These are phyloP conservation scores for Metallyticus violacea DNA, from an alignment of 2,888 invertebrate genomes.

Conservation along the genomic window DNA sequence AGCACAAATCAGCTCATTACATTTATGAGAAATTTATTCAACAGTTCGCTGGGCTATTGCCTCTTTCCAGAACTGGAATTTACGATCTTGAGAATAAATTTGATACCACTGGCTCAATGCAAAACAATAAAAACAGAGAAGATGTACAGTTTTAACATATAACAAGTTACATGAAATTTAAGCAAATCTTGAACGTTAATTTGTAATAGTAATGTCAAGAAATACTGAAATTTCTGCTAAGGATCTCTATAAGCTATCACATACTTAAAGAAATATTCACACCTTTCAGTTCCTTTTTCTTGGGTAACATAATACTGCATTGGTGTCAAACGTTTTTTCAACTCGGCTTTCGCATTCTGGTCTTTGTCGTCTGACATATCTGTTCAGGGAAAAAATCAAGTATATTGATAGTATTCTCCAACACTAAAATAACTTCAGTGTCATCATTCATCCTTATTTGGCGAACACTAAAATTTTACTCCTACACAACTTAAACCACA, in stretches of 20 bases:
- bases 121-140: too few relatives aligned
- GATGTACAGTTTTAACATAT: too few relatives aligned
- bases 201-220: neutral
- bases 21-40: too few relatives aligned
- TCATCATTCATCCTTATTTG: neutral
- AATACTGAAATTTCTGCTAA: neutral
- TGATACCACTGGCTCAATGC: too few relatives aligned
- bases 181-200: neutral
- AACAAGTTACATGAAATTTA: too few relatives aligned
- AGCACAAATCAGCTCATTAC: too few relatives aligned
- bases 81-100: too few relatives aligned
- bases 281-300: constrained; percentile 84
- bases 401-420: neutral
- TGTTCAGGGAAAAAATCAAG: neutral
- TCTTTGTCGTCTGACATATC: constrained; percentile 22
- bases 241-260: neutral
- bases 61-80: too few relatives aligned
- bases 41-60: too few relatives aligned
- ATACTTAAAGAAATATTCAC: neutral
- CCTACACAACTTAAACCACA: neutral
- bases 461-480: neutral
- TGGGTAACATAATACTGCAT: constrained; percentile 95
- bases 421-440: neutral
- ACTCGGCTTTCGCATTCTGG: constrained; percentile 62
- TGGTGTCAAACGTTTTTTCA: constrained; percentile 82